A percentile compares a stretch with the other conserved stretches of the same genome.
These are phyloP conservation scores for Mellivora capensis DNA, from an alignment of 2,113 vertebrate genomes.

Conservation along the genomic window DNA sequence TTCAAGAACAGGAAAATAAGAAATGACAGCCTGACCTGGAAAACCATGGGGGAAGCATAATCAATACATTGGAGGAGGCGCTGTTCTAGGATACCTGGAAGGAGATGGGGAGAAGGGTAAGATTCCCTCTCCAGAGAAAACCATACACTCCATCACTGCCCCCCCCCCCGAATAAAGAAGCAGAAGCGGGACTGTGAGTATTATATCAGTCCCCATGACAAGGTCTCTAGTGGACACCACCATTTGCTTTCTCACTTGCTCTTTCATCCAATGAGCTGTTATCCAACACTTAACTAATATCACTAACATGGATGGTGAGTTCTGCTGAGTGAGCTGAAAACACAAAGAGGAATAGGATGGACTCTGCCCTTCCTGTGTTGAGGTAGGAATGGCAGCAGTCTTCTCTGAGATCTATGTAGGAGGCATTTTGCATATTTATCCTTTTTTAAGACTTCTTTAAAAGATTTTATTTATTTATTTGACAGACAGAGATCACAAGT, in stretches of 20 bases:
- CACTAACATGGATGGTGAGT: not conserved
- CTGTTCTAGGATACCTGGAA: not conserved
- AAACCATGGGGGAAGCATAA: accelerated
- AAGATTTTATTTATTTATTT: no score
- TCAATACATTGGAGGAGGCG: not conserved
- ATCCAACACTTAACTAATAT: not conserved
- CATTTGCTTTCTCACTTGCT: not conserved
- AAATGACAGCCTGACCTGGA: not conserved
- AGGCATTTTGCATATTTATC: not conserved
- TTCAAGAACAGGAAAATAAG: not conserved
- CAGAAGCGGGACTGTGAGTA: not conserved
- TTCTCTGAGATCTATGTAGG: not conserved
- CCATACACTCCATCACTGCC: not conserved
- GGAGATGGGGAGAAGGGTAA: not conserved
- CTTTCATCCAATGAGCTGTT: not conserved
- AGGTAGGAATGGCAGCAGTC: not conserved
- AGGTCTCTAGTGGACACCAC: not conserved
- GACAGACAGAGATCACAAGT: no score
- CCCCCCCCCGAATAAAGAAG: not conserved
- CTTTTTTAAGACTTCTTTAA: no score
- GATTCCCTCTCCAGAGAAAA: not conserved
- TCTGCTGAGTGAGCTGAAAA: not conserved
- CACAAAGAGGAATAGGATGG: not conserved
- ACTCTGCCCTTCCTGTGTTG: not conserved
- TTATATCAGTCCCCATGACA: not conserved